Evolutionary conservation across 2,113 vertebrate species (phyloP).

Genomic region (Melanocharis versteri): DNA sequence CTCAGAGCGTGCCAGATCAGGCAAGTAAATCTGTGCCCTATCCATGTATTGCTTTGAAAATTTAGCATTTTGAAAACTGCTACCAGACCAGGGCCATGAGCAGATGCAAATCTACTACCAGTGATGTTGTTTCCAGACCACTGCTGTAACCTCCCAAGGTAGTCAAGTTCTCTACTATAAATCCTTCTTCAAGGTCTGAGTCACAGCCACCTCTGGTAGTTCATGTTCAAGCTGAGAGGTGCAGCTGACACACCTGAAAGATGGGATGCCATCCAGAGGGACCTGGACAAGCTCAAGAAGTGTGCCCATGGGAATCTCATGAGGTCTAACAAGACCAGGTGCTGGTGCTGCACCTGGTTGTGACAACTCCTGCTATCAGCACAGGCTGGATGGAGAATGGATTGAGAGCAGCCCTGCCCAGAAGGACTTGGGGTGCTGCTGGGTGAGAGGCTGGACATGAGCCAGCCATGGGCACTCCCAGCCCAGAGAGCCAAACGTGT

Average conservation of each 20-base stretch:
- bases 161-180: not conserved
- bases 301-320: too few relatives aligned
- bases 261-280: not conserved
- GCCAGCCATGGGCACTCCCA: not conserved
- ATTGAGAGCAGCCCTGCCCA: not conserved
- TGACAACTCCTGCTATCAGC: fast-evolving
- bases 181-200: not conserved
- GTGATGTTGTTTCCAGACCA: not conserved
- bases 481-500: not conserved
- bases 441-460: not conserved
- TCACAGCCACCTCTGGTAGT: not conserved
- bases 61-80: not conserved
- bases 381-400: not conserved
- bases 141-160: not conserved
- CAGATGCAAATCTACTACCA: not conserved
- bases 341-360: not conserved
- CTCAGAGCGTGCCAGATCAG: not conserved
- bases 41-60: not conserved
- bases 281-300: not conserved
- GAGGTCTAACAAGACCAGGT: not conserved
- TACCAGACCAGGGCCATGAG: not conserved
- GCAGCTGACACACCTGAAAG: not conserved
- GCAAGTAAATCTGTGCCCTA: not conserved
- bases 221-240: not conserved
- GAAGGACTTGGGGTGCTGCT: not conserved